A percentile compares a stretch with the other conserved stretches of the same genome.
Conservation (phyloP, 2,113 vertebrate species). For the Saguinus midas region DNA sequence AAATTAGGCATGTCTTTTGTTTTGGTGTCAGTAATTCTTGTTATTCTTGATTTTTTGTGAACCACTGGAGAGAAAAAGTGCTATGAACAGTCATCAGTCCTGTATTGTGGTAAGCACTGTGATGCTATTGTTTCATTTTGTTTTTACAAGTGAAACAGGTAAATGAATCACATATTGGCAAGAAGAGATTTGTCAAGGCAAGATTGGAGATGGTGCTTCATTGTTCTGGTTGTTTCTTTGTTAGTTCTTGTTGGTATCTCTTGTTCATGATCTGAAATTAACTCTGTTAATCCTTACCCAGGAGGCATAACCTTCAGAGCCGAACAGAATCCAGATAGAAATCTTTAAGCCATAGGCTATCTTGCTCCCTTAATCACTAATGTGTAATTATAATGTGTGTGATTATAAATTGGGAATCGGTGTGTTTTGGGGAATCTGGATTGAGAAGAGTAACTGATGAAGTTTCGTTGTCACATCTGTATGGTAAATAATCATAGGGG, state of each 20-base stretch:
- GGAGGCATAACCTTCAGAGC: conserved; percentile 45
- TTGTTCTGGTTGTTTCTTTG: conserved; percentile 41
- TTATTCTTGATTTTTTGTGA: background rate
- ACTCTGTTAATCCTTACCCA: conserved; percentile 51
- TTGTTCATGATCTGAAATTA: conserved; percentile 56
- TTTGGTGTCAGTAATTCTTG: background rate
- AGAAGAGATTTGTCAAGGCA: background rate
- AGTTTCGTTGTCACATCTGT: background rate
- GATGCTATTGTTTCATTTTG: background rate
- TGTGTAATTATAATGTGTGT: no score
- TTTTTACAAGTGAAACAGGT: background rate
- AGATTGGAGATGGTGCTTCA: background rate
- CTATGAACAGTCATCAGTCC: background rate
- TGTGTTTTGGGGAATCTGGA: background rate
- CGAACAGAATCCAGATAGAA: conserved; percentile 25
- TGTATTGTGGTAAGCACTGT: background rate
- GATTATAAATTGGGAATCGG: background rate
- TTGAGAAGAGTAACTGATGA: conserved; percentile 2
- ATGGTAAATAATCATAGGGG: background rate
- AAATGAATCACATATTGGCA: background rate
- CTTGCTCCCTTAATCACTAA: conserved; percentile 40
- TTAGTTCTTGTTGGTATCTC: background rate
- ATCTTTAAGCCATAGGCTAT: conserved; percentile 26
- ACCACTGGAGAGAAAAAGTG: background rate
- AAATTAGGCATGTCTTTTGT: background rate